Base-by-base conservation (phyloP, 2,113 vertebrate genomes). In the Chloropsis cyanopogon region DNA sequence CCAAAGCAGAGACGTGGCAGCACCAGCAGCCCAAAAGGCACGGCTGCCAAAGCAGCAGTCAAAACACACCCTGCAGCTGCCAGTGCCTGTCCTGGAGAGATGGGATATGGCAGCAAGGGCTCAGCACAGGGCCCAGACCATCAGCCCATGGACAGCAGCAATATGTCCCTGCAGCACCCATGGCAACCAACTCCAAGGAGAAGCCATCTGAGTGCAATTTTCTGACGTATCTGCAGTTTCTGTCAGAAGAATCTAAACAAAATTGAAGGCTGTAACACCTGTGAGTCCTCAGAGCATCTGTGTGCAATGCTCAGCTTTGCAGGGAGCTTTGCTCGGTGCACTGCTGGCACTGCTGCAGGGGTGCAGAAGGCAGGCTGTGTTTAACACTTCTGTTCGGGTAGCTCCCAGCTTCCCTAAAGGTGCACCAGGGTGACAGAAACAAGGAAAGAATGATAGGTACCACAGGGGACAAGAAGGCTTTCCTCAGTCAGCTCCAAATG, bases 81-180 rank as follows among this genome's bases (percentile, higher is more conserved):
- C 47, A 64, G 29, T 4, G 8, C 23, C 84, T 52, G 13, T 0
- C 0, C 4, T 1, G 2, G 49, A 29, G 44, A 59, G 14, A 20
- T 1, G 7, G 26, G 13, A n/a, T 6, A 11, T 1, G 1, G 29
- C 8, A 5, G 61, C 37, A 41, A 60, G 26, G 0, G 1, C 26
- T 63, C 22, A 42, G 52, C 14, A 10, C 0, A 0, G 44, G 19
- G 22, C 23, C 46, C 0, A 0, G 29, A 80, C 26, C n/a, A 41
- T 21, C 66, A 49, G 11, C 14, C 63, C 57, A 49, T 0, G 2
- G 37, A 16, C n/a, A 44, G 24, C 59, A 87, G 24, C 50, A 41
- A 4, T 2, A 5, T 4, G 12, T 18, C 68, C 47, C 44, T 2
- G 0, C 0, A 0, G 52, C 33, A 82, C 28, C 57, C 59, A 26